Conservation (phyloP, 2,888 invertebrate genomes). For the Rhyacophila evoluta region DNA sequence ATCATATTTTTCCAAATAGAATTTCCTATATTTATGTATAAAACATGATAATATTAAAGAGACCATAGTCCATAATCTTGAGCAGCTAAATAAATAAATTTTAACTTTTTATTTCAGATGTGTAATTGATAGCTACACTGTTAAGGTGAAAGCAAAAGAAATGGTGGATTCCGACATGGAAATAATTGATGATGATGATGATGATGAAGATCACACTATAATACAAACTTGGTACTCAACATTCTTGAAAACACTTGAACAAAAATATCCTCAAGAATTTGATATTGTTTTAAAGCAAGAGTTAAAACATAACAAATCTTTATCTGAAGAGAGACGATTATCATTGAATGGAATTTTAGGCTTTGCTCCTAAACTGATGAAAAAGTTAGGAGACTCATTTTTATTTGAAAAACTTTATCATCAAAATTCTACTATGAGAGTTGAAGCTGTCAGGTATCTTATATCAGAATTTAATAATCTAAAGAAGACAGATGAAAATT, state of each 20-base stretch:
- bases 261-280: slow-evolving; percentile 78
- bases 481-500: slow-evolving; percentile 69
- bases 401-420: slow-evolving; percentile 82
- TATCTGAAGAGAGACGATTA: slow-evolving; percentile 59
- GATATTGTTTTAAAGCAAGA: slow-evolving; percentile 76
- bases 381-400: slow-evolving; percentile 67
- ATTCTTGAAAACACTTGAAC: slow-evolving; percentile 74
- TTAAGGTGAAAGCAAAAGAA: slow-evolving; percentile 40
- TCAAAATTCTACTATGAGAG: slow-evolving; percentile 74
- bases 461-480: slow-evolving; percentile 68
- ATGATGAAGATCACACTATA: slow-evolving; percentile 60
- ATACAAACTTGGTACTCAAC: slow-evolving; percentile 69
- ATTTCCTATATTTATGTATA: too few relatives aligned
- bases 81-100: too few relatives aligned
- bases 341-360: slow-evolving; percentile 66
- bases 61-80: too few relatives aligned
- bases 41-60: too few relatives aligned
- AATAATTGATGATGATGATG: slow-evolving; percentile 58
- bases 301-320: slow-evolving; percentile 63
- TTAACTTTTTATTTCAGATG: slow-evolving; percentile 61
- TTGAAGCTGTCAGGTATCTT: slow-evolving; percentile 76
- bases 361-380: slow-evolving; percentile 70
- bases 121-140: slow-evolving; percentile 63
- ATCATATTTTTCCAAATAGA: too few relatives aligned
- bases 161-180: slow-evolving; percentile 57